Conservation (phyloP, 2,113 vertebrate species). For the Xiphias gladius region DNA sequence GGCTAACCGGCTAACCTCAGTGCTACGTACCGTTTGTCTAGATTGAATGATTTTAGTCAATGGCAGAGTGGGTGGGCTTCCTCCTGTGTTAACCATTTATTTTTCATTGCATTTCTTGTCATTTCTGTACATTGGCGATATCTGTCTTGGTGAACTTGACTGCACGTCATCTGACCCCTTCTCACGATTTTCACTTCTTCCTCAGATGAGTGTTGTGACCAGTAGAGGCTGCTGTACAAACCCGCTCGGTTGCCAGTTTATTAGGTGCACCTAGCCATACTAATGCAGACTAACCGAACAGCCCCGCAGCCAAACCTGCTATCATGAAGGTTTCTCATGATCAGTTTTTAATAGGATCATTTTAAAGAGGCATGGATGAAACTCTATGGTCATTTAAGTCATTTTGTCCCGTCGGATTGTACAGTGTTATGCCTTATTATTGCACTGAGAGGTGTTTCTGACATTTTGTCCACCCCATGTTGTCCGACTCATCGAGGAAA, state of each 20-base stretch:
- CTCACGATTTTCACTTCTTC: too few relatives aligned
- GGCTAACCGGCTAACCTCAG: too few relatives aligned
- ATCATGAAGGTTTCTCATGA: neutral
- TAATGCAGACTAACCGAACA: neutral
- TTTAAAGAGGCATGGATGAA: neutral
- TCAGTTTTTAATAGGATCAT: too few relatives aligned
- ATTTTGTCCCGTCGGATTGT: neutral
- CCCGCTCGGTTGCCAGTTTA: neutral
- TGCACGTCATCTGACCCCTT: too few relatives aligned
- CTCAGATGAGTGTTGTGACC: too few relatives aligned
- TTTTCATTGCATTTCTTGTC: too few relatives aligned
- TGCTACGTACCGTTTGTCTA: neutral
- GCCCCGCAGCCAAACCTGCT: neutral
- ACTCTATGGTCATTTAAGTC: neutral
- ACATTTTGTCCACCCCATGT: too few relatives aligned
- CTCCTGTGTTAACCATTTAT: too few relatives aligned
- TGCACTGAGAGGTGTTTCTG: too few relatives aligned
- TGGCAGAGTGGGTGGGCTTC: neutral
- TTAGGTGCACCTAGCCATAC: too few relatives aligned
- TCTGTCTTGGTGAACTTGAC: neutral
- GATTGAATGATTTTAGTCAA: neutral
- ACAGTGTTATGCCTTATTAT: neutral
- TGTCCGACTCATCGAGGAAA: neutral
- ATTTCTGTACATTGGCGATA: too few relatives aligned
- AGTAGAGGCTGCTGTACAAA: neutral